Evolutionary conservation across 2,113 vertebrate genomes (phyloP), one percentile per base, ranked within the genome.

Genomic region (Numida meleagris): DNA sequence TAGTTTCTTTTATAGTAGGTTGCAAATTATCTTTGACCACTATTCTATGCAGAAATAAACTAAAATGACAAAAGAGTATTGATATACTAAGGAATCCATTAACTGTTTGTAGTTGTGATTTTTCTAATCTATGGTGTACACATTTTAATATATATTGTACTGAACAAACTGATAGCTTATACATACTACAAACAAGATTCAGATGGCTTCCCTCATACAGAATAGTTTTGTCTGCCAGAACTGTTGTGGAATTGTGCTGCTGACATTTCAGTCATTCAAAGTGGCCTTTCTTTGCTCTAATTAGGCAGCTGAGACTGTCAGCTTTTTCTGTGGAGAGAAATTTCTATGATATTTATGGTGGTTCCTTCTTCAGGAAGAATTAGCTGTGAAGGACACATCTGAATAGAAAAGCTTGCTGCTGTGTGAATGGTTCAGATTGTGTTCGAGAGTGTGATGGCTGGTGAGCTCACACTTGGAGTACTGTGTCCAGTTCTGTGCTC

Each of bases 181-280:
- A 63, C 23, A 45, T 9, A 12, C 19, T 78, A 40, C 33, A 51
- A 62, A 91, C 45, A 33, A 85, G 33, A 86, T 86, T 88, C 46
- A 61, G 67, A 25, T 71, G 73, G 34, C 74, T 96, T 95, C 68
- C 74, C 46, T 95, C 55, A 40, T n/a, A 55, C 29, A 77, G 72
- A 90, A 78, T 90, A 88, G 51, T 75, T 93, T 80, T 91, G 59
- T 87, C 72, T 93, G 73, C 46, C 93, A 48, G 93, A 94, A 83
- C 90, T 81, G 43, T 63, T 88, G 66, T 91, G 79, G 21, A 83
- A 93, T 95, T 86, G 83, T 65, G 51, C 91, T 91, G 40, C 65
- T 96, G 95, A 94, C 91, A 93, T 94, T 95, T 95, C 57, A 88
- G 68, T 31, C 81, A 68, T 43, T 86, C 79, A 36, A 94, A 88